Evolutionary conservation across 2,888 invertebrate genomes (phyloP).

Genomic region (Synergus umbraculus): DNA sequence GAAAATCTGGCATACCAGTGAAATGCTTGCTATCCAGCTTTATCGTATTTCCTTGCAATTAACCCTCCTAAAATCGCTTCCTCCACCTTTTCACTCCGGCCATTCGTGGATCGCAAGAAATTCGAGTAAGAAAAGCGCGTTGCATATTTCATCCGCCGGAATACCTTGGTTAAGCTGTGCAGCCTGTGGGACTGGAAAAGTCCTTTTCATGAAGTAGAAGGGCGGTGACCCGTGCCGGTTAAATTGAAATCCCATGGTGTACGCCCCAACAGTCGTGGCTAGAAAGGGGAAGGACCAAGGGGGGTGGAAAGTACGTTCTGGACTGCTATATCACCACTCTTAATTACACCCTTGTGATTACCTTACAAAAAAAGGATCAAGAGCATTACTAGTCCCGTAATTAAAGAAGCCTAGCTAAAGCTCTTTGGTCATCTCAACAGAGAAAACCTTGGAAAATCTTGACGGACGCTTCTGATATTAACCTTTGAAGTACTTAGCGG

Average conservation of each 20-base stretch:
- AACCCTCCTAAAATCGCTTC: slow-evolving; percentile 58
- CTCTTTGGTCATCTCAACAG: neutral
- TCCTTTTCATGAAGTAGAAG: slow-evolving; percentile 56
- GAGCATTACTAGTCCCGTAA: slow-evolving; percentile 37
- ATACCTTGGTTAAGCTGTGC: slow-evolving; percentile 45
- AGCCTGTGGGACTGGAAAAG: slow-evolving; percentile 48
- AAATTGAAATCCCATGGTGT: slow-evolving; percentile 60
- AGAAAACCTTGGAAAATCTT: slow-evolving; percentile 28
- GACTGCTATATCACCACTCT: slow-evolving; percentile 52
- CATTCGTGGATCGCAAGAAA: slow-evolving; percentile 50
- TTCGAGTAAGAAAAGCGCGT: slow-evolving; percentile 57
- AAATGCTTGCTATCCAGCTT: slow-evolving; percentile 51
- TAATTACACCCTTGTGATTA: slow-evolving; percentile 58
- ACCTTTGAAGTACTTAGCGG: slow-evolving; percentile 16
- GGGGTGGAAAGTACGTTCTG: slow-evolving; percentile 43
- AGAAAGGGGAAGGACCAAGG: slow-evolving; percentile 41
- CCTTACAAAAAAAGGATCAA: slow-evolving; percentile 46
- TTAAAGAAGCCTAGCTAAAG: slow-evolving; percentile 30
- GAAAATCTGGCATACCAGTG: slow-evolving; percentile 12
- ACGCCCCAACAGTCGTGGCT: slow-evolving; percentile 45
- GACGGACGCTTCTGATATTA: slow-evolving; percentile 25
- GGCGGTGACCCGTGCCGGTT: slow-evolving; percentile 59
- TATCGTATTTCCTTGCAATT: slow-evolving; percentile 71
- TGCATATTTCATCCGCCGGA: slow-evolving; percentile 67
- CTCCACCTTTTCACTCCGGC: slow-evolving; percentile 42